Conservation (phyloP, 2,113 vertebrate genomes). For the Martes martes region DNA sequence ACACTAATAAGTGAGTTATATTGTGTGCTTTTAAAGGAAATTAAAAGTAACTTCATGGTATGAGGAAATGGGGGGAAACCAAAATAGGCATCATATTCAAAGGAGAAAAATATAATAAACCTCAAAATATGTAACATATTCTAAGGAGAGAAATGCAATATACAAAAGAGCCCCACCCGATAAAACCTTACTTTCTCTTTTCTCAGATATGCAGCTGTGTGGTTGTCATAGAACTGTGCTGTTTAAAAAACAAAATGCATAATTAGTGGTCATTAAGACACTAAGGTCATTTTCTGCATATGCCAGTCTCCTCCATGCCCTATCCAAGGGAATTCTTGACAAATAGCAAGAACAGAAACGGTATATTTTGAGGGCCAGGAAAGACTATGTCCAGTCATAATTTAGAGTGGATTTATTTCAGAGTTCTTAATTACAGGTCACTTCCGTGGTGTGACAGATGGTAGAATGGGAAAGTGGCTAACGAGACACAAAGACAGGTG, state of each 20-base stretch:
- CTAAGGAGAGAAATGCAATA: not conserved
- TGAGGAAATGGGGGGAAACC: not conserved
- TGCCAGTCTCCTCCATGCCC: not conserved
- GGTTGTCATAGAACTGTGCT: not conserved
- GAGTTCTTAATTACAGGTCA: conserved; percentile 62
- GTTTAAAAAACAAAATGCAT: conserved; percentile 52
- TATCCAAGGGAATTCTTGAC: not conserved
- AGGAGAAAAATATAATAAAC: not conserved
- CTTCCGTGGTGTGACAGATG: conserved; percentile 53
- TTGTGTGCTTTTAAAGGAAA: not conserved
- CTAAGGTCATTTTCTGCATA: not conserved
- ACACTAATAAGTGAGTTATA: not conserved
- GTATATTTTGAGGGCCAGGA: not conserved
- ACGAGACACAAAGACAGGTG: conserved; percentile 49
- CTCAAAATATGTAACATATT: not conserved
- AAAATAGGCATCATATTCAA: not conserved
- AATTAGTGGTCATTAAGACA: conserved; percentile 36
- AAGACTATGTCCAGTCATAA: not conserved
- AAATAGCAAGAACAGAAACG: not conserved
- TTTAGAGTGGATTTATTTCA: not conserved
- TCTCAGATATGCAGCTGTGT: conserved; percentile 24
- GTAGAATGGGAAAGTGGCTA: conserved; percentile 46
- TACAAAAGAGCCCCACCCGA: not conserved
- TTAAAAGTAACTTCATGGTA: not conserved
- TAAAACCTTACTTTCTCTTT: not conserved